phyloP scores from a whole-genome alignment of 1,140 invertebrate species.

The Stegodyphus mimosarum region DNA sequence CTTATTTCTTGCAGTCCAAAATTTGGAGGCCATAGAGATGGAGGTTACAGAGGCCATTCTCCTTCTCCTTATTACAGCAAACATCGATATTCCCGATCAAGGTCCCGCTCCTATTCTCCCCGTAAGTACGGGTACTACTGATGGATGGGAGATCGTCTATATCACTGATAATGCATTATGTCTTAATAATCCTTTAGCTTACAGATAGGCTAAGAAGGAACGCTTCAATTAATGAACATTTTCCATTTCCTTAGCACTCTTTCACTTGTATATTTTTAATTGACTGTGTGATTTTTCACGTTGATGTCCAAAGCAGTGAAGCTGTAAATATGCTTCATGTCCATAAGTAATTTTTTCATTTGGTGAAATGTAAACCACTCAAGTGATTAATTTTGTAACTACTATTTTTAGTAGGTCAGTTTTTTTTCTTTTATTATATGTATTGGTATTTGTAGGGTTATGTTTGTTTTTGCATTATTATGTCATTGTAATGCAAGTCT shows the following conservation, averaged over 20 bases:
- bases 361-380: background rate
- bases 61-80: slow-evolving; percentile 74
- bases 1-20: slow-evolving; percentile 30
- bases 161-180: background rate
- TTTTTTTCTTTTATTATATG: background rate
- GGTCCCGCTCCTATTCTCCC: slow-evolving; percentile 86
- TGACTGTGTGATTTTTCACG: background rate
- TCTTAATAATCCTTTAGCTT: background rate
- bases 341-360: background rate
- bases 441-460: background rate
- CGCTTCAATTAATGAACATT: background rate
- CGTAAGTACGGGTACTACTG: slow-evolving; percentile 72
- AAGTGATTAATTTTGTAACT: background rate
- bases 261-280: background rate
- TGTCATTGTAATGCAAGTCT: slow-evolving; percentile 18
- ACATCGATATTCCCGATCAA: slow-evolving; percentile 77
- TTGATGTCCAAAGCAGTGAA: slow-evolving; percentile 2
- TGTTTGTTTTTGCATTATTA: slow-evolving; percentile 3
- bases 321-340: slow-evolving; percentile 45
- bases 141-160: slow-evolving; percentile 3
- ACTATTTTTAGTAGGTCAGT: background rate
- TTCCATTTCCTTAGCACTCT: background rate
- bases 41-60: slow-evolving; percentile 70
- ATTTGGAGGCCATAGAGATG: slow-evolving; percentile 61
- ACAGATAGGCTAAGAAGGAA: background rate